Evolutionary conservation across 2,113 vertebrate species (phyloP), one percentile per base, ranked within the genome.

Genomic region (Entelurus aequoreus): DNA sequence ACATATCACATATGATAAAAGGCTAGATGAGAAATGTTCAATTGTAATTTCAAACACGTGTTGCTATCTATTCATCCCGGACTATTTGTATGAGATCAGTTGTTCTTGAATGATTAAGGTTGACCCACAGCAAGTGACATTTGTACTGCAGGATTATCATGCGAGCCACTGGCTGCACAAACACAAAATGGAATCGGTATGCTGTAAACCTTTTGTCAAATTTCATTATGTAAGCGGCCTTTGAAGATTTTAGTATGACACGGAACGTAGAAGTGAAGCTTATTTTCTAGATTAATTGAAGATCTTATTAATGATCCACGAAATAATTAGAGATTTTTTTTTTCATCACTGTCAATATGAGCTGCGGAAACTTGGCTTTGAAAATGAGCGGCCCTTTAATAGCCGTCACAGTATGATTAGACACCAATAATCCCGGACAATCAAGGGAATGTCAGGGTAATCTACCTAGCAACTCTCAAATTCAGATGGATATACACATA

Each of bases 181-280:
- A 35, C 11, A 35, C 10, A 53, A 8, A 9, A 53, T 72, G 80
- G 80, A 68, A 67, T 82, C 71, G 75, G 72, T 16, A 65, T 5
- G 51, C 62, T 63, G 52, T 35, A 70, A 72, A 61, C 52, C 37
- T 11, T 65, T 71, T 37, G 36, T 40, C 63, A 65, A 71, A 28
- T 70, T 66, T 52, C 54, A 71, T 83, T 76, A 83, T 74, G 65
- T 66, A 74, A 84, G 60, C 38, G n/a, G 66, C 60, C 69, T 69
- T 76, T 63, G 15, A 63, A 48, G 52, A 37, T 44, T 53, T 35
- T 16, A 62, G 68, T 60, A 60, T 64, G 59, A 12, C 59, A 65
- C 56, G 66, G 5, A 64, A 55, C 6, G 53, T 38, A 50, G 56
- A 58, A 66, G 71, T 54, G 53, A 77, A 68, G 72, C 56, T 75